A percentile compares a stretch with the other conserved stretches of the same genome.
Evolutionary conservation across 2,888 invertebrate genomes (phyloP).

Genomic region (Calameuta idolon): DNA sequence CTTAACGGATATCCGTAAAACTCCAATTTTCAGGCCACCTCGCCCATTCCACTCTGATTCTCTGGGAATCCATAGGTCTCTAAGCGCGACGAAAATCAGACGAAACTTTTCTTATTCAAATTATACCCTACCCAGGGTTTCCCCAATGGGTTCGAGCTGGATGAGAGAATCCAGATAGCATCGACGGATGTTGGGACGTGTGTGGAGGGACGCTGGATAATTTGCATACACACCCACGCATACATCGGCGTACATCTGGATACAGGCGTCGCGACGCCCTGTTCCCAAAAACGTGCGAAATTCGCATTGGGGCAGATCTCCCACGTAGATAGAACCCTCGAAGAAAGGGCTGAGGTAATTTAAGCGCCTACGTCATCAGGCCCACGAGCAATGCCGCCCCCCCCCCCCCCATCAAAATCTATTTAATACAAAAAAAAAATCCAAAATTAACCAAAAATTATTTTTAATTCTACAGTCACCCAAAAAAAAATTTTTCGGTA

Average conservation of each 20-base stretch:
- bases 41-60: background rate
- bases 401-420: background rate
- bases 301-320: background rate
- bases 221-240: slow-evolving; percentile 4
- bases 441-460: no score
- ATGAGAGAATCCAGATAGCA: slow-evolving; percentile 24
- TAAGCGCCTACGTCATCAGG: background rate
- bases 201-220: background rate
- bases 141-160: slow-evolving; percentile 3
- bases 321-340: background rate
- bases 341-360: background rate
- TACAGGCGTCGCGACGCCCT: background rate
- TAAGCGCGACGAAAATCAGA: slow-evolving; percentile 1
- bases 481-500: no score
- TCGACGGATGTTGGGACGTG: slow-evolving; percentile 12
- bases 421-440: background rate
- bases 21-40: background rate
- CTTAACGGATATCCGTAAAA: background rate
- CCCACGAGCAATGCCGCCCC: background rate
- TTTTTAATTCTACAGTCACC: no score
- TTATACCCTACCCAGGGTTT: slow-evolving; percentile 8
- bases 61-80: background rate
- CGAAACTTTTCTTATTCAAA: slow-evolving; percentile 25
- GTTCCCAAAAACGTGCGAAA: background rate
- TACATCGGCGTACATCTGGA: background rate